Evolutionary conservation across 2,797 vertebrate species (phyloP), one percentile per base, ranked within the genome.

Genomic region (Pseudochaenichthys georgianus): DNA sequence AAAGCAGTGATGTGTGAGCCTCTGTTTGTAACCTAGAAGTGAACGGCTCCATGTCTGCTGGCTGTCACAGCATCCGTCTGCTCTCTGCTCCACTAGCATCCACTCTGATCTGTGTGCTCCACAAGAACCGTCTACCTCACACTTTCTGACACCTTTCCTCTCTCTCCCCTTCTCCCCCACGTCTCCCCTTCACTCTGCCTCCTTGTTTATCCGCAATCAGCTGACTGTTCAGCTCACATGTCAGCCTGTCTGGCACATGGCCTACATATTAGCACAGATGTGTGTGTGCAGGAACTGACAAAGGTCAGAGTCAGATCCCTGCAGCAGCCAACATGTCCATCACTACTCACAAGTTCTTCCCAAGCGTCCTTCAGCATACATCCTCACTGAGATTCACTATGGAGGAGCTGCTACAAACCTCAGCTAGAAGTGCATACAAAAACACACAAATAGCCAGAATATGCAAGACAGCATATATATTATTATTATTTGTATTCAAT

Each of bases 111-210:
- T 78, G 16, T 54, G 64, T 59, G 63, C 70, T 66, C 64, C 59
- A 50, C 58, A 53, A 75, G 84, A 84, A 66, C 58, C 78, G 80
- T 78, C 34, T 23, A 41, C 16, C 34, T 80, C 41, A 60, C 65
- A 19, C 21, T 66, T 77, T 72, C 43, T 69, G 34, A 38, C 67
- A 41, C 54, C 46, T 45, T 64, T 74, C 60, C 28, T 73, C 19
- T 62, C 70, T 50, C 47, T 48, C 0, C 28, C 48, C 4, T 11
- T 28, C 15, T 70, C 64, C 59, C 60, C 1, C 16, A 12, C 9
- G 41, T 31, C 19, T 53, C 23, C 43, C 17, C 68, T 67, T 61
- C 61, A 66, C 43, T 66, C 31, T 43, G 13, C 61, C 65, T 78
- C 78, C 70, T 66, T 55, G 52, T 28, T 70, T 4, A 59, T 78